A percentile compares a stretch with the other conserved stretches of the same genome.
Evolutionary conservation across 2,797 vertebrate species (phyloP).

Genomic region (Lagodon rhomboides): DNA sequence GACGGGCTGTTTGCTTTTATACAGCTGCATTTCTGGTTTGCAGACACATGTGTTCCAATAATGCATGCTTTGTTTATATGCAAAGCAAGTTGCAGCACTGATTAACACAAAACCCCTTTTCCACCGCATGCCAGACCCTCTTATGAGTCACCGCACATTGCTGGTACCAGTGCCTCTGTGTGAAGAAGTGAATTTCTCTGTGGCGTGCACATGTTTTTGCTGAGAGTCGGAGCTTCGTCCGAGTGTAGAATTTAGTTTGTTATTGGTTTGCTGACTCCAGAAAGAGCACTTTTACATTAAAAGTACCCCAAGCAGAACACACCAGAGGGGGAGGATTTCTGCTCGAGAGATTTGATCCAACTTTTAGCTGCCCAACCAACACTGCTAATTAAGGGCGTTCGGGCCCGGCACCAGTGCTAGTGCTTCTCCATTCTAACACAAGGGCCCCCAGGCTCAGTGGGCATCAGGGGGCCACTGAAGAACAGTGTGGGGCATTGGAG

Average conservation of each 20-base stretch:
- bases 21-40: constrained; percentile 17
- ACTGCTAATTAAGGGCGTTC: constrained; percentile 75
- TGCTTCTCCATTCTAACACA: constrained; percentile 47
- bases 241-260: constrained; percentile 30
- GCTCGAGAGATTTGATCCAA: constrained; percentile 58
- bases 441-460: constrained; percentile 59
- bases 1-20: not conserved
- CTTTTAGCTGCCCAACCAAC: constrained; percentile 60
- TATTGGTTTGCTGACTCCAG: constrained; percentile 46
- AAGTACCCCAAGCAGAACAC: constrained; percentile 65
- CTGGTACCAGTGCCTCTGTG: constrained; percentile 8
- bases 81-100: constrained; percentile 41
- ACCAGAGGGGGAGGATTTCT: constrained; percentile 67
- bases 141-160: constrained; percentile 2
- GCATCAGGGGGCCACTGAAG: constrained; percentile 51
- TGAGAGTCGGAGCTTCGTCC: constrained; percentile 22
- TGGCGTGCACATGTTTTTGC: constrained; percentile 20
- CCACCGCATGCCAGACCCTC: constrained; percentile 16
- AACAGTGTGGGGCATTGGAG: constrained; percentile 63
- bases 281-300: constrained; percentile 52
- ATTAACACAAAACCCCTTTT: constrained; percentile 32
- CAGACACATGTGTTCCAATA: constrained; percentile 47
- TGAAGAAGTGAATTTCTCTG: constrained; percentile 32
- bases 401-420: constrained; percentile 42
- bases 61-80: constrained; percentile 41